Conservation (phyloP, 1,140 invertebrate genomes). For the Saxidomus purpurata region DNA sequence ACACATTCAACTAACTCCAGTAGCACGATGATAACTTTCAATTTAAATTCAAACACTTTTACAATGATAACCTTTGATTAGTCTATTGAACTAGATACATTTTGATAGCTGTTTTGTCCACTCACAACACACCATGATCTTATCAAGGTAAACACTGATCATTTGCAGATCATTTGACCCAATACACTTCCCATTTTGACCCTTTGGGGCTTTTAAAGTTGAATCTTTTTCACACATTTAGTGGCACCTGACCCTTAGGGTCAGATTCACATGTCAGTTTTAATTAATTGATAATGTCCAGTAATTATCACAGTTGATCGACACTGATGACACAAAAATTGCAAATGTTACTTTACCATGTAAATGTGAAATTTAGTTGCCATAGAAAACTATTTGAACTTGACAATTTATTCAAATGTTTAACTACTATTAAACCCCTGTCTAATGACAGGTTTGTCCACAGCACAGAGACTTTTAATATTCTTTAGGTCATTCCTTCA, state of each 20-base stretch:
- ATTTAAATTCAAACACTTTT: constrained; percentile 23
- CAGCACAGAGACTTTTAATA: too few species aligned
- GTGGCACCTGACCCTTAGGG: constrained; percentile 47
- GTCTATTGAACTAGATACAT: neutral
- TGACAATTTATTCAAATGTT: neutral
- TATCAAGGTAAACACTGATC: constrained; percentile 39
- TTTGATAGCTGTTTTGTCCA: constrained; percentile 36
- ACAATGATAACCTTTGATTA: constrained; percentile 23
- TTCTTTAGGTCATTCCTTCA: too few species aligned
- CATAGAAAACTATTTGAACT: neutral
- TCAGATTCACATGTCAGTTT: constrained; percentile 35
- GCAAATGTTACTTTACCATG: neutral
- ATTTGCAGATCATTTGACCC: constrained; percentile 17
- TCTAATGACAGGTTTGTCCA: too few species aligned
- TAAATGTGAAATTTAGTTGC: constrained; percentile 19
- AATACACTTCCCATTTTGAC: constrained; percentile 30
- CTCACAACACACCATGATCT: neutral
- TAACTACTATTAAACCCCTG: neutral
- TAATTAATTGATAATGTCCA: constrained; percentile 54
- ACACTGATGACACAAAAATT: neutral
- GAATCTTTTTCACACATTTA: constrained; percentile 45
- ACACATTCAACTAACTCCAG: neutral
- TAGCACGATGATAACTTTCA: constrained; percentile 15
- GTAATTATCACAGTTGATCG: constrained; percentile 21
- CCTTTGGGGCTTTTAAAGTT: constrained; percentile 4